Evolutionary conservation across 1,140 invertebrate species (phyloP).

Genomic region (Drosophila jambulina): DNA sequence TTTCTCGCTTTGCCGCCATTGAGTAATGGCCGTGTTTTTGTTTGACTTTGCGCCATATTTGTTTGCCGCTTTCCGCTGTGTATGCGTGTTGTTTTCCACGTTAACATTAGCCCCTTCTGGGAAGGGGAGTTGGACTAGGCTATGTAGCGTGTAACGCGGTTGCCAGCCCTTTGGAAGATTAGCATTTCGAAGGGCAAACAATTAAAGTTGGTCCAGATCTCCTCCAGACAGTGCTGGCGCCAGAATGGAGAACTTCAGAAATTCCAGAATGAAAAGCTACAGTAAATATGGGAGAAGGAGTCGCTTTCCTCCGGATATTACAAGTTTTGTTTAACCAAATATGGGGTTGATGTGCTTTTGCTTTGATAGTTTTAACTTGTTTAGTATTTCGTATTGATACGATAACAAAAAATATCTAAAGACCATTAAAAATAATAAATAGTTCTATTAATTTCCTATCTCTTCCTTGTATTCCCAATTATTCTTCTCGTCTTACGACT

Average conservation of each 20-base stretch:
- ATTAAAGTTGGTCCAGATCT: constrained; percentile 12
- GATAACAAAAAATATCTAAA: background rate
- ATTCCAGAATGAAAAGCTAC: constrained; percentile 7
- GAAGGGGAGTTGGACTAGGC: background rate
- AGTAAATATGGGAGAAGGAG: background rate
- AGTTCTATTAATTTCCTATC: background rate
- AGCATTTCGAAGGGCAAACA: constrained; percentile 43
- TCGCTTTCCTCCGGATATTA: background rate
- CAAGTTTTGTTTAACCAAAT: background rate
- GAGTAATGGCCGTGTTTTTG: constrained; percentile 64
- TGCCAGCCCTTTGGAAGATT: constrained; percentile 48
- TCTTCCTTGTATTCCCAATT: background rate
- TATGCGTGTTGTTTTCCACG: constrained; percentile 16
- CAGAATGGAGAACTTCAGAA: background rate
- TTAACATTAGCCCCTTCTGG: background rate
- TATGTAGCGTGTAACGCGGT: constrained; percentile 56
- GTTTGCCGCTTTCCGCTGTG: constrained; percentile 49
- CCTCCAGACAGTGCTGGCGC: constrained; percentile 25
- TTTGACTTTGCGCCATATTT: constrained; percentile 79
- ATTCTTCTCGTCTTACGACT: background rate
- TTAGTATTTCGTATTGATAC: background rate
- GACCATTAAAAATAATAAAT: no score
- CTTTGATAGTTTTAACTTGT: background rate
- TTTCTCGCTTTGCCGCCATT: constrained; percentile 67
- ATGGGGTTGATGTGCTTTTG: no score